Conservation (phyloP, 1,140 invertebrate genomes). For the Hylyphantes graminicola region DNA sequence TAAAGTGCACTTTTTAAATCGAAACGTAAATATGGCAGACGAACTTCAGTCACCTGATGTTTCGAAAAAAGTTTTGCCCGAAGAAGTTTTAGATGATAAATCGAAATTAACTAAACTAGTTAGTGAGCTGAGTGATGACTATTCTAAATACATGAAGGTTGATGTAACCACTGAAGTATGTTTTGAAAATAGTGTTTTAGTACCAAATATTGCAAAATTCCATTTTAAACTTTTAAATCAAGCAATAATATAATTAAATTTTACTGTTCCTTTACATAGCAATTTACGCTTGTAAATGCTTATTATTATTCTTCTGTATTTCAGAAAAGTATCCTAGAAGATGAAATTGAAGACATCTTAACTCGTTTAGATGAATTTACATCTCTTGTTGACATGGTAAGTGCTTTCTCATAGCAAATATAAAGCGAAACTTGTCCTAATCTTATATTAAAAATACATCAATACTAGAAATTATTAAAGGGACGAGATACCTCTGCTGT, state of each 20-base stretch:
- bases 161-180: conserved; percentile 35
- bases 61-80: not conserved
- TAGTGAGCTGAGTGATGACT: conserved; percentile 23
- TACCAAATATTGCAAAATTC: too few relatives aligned
- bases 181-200: not conserved
- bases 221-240: too few relatives aligned
- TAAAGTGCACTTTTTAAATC: not conserved
- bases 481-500: not conserved
- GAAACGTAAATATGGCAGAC: conserved; percentile 46
- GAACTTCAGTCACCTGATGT: conserved; percentile 4
- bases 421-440: not conserved
- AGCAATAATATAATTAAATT: not conserved
- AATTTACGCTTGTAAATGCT: not conserved
- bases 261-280: not conserved
- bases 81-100: conserved; percentile 25
- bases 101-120: conserved; percentile 12
- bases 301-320: not conserved
- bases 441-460: not conserved
- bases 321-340: conserved; percentile 43
- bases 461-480: not conserved
- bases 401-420: not conserved
- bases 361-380: conserved; percentile 55
- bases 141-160: conserved; percentile 53
- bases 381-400: conserved; percentile 55
- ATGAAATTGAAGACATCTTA: conserved; percentile 51